Conservation (phyloP, 2,888 invertebrate species). For the Anodontia alba region DNA sequence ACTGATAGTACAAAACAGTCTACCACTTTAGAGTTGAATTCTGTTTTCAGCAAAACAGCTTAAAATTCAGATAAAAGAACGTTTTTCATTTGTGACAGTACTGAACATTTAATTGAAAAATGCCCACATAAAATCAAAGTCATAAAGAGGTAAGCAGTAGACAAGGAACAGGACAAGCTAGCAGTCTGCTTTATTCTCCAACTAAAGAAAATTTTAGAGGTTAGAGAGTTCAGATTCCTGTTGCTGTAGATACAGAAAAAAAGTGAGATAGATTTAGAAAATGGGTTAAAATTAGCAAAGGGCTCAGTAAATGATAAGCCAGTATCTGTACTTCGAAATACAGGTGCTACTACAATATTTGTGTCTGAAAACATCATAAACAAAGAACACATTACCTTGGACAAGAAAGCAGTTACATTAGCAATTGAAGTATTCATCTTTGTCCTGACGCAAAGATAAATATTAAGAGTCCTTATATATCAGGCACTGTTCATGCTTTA, state of each 20-base stretch:
- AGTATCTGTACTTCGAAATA: constrained; percentile 12
- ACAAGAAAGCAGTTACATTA: not conserved
- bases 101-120: constrained; percentile 20
- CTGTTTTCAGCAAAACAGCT: not conserved
- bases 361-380: not conserved
- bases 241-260: not conserved
- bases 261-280: not conserved
- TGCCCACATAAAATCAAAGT: constrained; percentile 14
- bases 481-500: constrained; percentile 16
- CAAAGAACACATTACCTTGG: not conserved
- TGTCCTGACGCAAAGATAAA: constrained; percentile 10
- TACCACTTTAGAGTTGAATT: not conserved
- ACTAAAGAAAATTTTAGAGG: constrained; percentile 11
- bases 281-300: not conserved
- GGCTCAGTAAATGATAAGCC: not conserved
- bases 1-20: not conserved
- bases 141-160: not conserved
- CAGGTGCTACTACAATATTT: constrained; percentile 16
- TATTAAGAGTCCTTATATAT: not conserved
- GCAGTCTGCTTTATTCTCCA: not conserved
- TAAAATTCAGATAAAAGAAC: not conserved
- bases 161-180: not conserved
- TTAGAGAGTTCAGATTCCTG: constrained; percentile 2
- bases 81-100: constrained; percentile 11
- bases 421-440: not conserved